phyloP scores from a whole-genome alignment of 92 coral and sea anemone species.

The Bergia puertoricense region DNA sequence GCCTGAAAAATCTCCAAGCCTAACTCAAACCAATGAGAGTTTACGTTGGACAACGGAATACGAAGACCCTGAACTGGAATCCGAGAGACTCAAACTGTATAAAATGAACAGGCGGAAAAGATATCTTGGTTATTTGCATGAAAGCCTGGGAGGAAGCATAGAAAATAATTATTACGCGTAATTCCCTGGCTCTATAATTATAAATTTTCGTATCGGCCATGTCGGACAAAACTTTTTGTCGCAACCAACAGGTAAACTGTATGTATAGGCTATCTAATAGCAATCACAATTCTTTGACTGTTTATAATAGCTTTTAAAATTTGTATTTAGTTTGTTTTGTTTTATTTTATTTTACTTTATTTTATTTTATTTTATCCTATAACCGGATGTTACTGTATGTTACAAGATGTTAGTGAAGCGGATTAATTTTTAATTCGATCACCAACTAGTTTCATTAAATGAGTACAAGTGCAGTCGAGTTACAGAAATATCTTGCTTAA shows the following conservation, averaged over 20 bases:
- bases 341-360: no score
- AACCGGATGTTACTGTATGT: neutral
- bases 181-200: neutral
- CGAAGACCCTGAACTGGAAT: conserved; percentile 69
- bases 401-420: neutral
- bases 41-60: conserved; percentile 72
- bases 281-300: neutral
- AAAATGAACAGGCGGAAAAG: conserved; percentile 90
- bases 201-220: neutral
- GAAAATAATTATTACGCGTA: conserved; percentile 34
- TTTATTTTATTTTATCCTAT: no score
- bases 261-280: neutral
- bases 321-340: no score
- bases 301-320: no score
- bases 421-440: no score
- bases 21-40: conserved; percentile 59
- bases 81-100: conserved; percentile 77
- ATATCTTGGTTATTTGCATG: conserved; percentile 75
- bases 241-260: no score
- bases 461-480: no score
- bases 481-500: no score
- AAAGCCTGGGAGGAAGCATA: conserved; percentile 7
- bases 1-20: conserved; percentile 24
- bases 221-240: neutral
- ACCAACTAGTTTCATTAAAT: no score